These are phyloP conservation scores for rat (Rattus norvegicus) DNA, from an alignment of 2,113 vertebrate species.

Conservation along the genomic window GRCr8 NC_086024.1:123487501-123488000, in stretches of 20 bases:
- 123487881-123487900: background rate
- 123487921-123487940: conserved; percentile 21
- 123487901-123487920: background rate
- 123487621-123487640: background rate
- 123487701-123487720: background rate
- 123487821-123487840: background rate
- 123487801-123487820: background rate
- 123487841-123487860: background rate
- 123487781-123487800: background rate
- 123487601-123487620: background rate
- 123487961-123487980: background rate
- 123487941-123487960: background rate
- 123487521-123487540: no score
- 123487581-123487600: background rate
- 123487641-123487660: background rate
- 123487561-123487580: background rate
- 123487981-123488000: background rate
- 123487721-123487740: background rate
- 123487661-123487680: background rate
- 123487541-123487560: background rate
- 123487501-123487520: no score
- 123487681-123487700: background rate
- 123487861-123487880: background rate
- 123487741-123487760: background rate
- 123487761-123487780: background rate